A percentile compares a stretch with the other conserved stretches of the same genome.
These are phyloP conservation scores for Meloidogyne hapla DNA, from an alignment of 1,140 invertebrate genomes.

Conservation along the genomic window DNA sequence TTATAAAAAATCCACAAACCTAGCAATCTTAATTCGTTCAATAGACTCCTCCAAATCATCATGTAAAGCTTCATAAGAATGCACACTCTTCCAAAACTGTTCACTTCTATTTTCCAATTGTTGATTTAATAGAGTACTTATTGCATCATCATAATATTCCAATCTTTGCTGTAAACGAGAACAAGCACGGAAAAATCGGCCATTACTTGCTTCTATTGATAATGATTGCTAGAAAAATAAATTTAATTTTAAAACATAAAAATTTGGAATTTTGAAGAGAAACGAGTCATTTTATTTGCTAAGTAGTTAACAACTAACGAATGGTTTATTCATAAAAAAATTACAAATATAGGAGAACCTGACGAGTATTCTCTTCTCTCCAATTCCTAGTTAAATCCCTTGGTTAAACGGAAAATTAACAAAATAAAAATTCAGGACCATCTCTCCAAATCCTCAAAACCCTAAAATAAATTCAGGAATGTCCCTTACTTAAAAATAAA, in stretches of 20 bases:
- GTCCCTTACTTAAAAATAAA: no score
- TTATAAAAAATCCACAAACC: constrained; percentile 5
- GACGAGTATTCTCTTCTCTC: no score
- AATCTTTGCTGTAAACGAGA: constrained; percentile 49
- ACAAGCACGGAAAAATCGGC: constrained; percentile 56
- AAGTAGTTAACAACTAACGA: no score
- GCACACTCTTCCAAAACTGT: constrained; percentile 59
- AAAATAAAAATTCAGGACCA: no score
- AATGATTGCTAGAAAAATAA: background rate
- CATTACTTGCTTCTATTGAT: constrained; percentile 39
- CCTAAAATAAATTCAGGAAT: background rate
- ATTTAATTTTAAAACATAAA: background rate
- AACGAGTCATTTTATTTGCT: no score
- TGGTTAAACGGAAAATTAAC: no score
- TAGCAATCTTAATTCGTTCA: constrained; percentile 13
- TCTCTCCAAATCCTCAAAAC: no score
- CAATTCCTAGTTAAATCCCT: no score
- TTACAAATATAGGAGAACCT: no score
- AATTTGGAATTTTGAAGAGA: background rate
- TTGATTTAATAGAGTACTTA: constrained; percentile 55
- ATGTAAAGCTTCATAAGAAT: constrained; percentile 59
- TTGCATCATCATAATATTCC: constrained; percentile 56
- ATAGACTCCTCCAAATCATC: constrained; percentile 46
- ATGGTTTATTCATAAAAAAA: no score
- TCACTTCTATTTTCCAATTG: constrained; percentile 60